Base-by-base conservation (phyloP, 2,888 invertebrate genomes). In the Bellardia pandia region DNA sequence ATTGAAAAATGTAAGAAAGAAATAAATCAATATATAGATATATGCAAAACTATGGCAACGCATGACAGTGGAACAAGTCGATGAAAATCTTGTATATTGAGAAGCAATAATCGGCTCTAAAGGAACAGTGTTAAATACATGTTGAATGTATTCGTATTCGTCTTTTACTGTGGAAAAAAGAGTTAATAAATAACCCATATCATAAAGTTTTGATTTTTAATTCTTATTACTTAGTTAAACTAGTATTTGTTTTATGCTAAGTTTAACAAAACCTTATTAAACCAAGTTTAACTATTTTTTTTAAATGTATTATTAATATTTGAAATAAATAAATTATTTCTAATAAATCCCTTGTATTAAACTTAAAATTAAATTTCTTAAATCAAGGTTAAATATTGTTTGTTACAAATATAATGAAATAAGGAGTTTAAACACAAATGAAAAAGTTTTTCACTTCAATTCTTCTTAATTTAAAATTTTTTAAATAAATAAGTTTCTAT, bases 1-100 rank as follows among this genome's bases (percentile, higher is more conserved):
- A 48, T 60, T 79, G 30, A 60, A 60, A 53, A 69, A 23, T 60
- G 30, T 42, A 45, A 64, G 42, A 40, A 79, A 56, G 11, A 82
- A n/a, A 76, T 60, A 76, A 69, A 75, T 75, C 79, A 62, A 71
- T 72, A 62, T 53, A 60, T 14, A 23, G 23, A 23, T 23, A 23
- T 60, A 48, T n/a, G 7, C n/a, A 51, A 64, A 23, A 5, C 45
- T 14, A 45, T 13, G 13, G 5, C 13, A 58, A 23, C 16, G n/a
- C 14, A 14, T 30, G 33, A 80, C 72, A 64, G 72, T 80, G 53
- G 60, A 53, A 45, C 30, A 33, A 40, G 9, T 9, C 2, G 13
- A 33, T 7, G 2, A 60, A 4, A 8, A 58, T 30, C 23, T 23
- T 23, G 23, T 23, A 1, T 23, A 23, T 23, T 23, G 23, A 23